Evolutionary conservation across 2,113 vertebrate genomes (phyloP).

Genomic region (Apistogramma diplotaenia): DNA sequence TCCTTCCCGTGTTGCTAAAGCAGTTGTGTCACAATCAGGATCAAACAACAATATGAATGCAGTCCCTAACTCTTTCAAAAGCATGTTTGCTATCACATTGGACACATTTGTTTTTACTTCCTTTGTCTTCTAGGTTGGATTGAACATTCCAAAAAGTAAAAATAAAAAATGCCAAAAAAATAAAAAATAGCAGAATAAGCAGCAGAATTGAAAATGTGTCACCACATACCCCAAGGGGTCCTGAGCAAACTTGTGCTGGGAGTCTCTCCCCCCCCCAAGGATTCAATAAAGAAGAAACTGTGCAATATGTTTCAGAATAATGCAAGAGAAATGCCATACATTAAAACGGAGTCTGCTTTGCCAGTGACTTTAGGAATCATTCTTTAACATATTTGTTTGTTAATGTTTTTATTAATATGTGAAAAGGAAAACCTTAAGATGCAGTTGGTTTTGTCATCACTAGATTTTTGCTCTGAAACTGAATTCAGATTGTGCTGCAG

Average conservation of each 20-base stretch:
- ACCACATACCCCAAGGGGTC: slow-evolving; percentile 35
- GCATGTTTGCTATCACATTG: background rate
- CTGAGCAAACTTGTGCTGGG: slow-evolving; percentile 26
- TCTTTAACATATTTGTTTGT: background rate
- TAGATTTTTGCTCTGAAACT: background rate
- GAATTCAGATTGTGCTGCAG: background rate
- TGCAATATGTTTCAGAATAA: background rate
- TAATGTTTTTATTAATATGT: background rate
- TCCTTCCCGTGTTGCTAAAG: background rate
- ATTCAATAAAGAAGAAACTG: slow-evolving; percentile 27
- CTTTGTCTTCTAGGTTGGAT: slow-evolving; percentile 28
- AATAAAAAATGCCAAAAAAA: too few relatives aligned
- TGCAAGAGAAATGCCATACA: background rate
- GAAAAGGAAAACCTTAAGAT: background rate
- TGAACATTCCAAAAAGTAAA: slow-evolving; percentile 26
- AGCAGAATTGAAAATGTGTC: slow-evolving; percentile 40
- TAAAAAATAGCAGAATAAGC: slow-evolving; percentile 16
- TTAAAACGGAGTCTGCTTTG: background rate
- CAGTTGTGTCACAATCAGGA: background rate
- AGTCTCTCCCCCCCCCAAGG: slow-evolving; percentile 12
- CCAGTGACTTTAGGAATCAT: background rate
- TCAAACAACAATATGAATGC: background rate
- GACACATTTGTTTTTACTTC: background rate
- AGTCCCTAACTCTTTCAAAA: background rate
- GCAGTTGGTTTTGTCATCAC: accelerated